Evolutionary conservation across 2,888 invertebrate species (phyloP).

Genomic region (Camponotus fellah): DNA sequence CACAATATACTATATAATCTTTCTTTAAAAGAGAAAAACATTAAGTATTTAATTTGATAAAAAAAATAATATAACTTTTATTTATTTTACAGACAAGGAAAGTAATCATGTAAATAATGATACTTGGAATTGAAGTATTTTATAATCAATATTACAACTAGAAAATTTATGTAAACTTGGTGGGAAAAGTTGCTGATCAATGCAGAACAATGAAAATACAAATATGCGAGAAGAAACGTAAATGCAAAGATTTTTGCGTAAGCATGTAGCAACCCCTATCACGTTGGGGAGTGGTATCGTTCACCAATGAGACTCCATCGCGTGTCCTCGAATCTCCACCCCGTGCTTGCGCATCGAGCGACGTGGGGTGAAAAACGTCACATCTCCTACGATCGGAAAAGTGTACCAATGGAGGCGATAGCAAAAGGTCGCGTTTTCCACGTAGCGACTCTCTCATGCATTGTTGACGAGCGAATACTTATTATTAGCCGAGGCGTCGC

Average conservation of each 20-base stretch:
- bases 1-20: too few species aligned
- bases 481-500: conserved; percentile 34
- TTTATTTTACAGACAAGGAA: conserved; percentile 2
- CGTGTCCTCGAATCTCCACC: conserved; percentile 54
- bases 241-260: neutral
- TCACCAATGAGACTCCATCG: conserved; percentile 61
- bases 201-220: neutral
- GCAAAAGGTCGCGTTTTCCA: conserved; percentile 64
- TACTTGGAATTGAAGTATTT: neutral
- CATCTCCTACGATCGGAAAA: conserved; percentile 23
- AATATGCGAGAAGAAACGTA: neutral
- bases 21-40: too few species aligned
- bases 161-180: neutral
- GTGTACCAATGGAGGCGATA: conserved; percentile 26
- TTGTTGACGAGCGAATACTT: conserved; percentile 55
- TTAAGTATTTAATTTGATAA: too few species aligned
- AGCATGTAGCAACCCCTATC: neutral
- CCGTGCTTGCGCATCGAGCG: conserved; percentile 42
- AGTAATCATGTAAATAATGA: neutral
- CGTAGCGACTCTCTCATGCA: conserved; percentile 58
- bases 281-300: neutral
- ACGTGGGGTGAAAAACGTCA: conserved; percentile 62
- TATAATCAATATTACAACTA: neutral
- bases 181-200: neutral
- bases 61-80: too few species aligned